Conservation (phyloP, 1,140 invertebrate genomes). For the Apis florea region DNA sequence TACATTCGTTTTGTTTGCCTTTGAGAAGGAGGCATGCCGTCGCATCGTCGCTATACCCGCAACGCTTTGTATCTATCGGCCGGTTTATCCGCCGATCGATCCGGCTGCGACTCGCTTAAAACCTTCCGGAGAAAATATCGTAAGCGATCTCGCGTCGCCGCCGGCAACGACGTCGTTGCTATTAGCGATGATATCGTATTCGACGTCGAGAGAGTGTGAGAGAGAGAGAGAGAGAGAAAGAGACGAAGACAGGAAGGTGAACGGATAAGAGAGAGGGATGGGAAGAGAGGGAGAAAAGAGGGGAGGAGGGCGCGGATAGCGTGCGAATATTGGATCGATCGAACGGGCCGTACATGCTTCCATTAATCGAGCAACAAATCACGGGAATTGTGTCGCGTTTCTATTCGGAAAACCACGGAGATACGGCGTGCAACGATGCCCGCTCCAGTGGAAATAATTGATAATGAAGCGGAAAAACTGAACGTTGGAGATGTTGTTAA, state of each 20-base stretch:
- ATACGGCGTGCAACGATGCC: slow-evolving; percentile 22
- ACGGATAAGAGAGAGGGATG: not conserved
- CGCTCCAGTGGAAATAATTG: slow-evolving; percentile 42
- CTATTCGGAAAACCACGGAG: slow-evolving; percentile 53
- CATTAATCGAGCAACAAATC: slow-evolving; percentile 66
- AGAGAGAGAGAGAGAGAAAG: not conserved
- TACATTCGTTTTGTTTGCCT: slow-evolving; percentile 65
- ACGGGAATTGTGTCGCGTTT: slow-evolving; percentile 65
- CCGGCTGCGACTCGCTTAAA: slow-evolving; percentile 61
- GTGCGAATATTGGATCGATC: slow-evolving; percentile 63
- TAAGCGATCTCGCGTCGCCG: slow-evolving; percentile 62
- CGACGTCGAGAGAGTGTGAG: slow-evolving; percentile 44
- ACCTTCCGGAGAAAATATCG: slow-evolving; percentile 65
- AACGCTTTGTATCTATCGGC: slow-evolving; percentile 65
- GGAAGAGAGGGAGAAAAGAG: not conserved
- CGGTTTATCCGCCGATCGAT: slow-evolving; percentile 66
- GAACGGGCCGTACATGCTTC: slow-evolving; percentile 46
- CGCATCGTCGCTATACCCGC: slow-evolving; percentile 60
- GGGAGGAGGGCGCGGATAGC: slow-evolving; percentile 25
- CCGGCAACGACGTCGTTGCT: slow-evolving; percentile 63
- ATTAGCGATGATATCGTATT: slow-evolving; percentile 65
- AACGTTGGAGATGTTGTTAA: slow-evolving; percentile 34
- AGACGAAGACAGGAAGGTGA: too few relatives aligned
- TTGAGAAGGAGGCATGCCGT: slow-evolving; percentile 56
- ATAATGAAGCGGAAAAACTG: slow-evolving; percentile 34